A percentile compares a stretch with the other conserved stretches of the same genome.
Conservation (phyloP, 2,797 vertebrate species). For the Eulemur coronatus region DNA sequence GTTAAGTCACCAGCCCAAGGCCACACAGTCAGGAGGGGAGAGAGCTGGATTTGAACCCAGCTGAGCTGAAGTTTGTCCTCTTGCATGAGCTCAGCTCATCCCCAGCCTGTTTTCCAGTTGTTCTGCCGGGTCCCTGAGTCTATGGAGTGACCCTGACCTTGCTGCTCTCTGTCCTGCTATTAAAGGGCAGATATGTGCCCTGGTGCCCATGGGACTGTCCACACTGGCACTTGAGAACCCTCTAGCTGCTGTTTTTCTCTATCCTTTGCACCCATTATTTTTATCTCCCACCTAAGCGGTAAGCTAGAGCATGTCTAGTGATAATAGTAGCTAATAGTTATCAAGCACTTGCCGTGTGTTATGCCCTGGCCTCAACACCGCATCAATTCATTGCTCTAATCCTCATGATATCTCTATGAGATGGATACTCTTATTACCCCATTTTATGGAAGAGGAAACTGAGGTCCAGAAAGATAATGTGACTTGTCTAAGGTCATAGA, state of each 20-base stretch:
- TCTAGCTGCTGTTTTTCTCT: neutral
- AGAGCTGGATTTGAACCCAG: neutral
- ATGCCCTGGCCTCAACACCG: neutral
- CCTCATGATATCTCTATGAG: neutral
- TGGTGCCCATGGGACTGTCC: neutral
- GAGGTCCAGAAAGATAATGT: neutral
- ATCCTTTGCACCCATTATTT: neutral
- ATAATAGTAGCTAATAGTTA: neutral
- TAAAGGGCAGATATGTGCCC: neutral
- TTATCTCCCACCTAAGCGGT: neutral
- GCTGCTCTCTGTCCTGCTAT: neutral
- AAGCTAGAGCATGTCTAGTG: neutral
- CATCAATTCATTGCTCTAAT: neutral
- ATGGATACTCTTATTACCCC: neutral
- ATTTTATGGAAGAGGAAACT: neutral
- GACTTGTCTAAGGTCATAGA: neutral
- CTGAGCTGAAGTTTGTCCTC: neutral
- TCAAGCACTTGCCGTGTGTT: neutral
- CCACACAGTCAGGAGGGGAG: neutral
- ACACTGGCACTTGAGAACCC: neutral
- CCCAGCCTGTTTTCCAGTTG: neutral
- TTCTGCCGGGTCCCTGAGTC: neutral
- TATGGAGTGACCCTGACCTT: neutral
- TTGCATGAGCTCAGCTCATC: neutral
- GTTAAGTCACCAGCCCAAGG: neutral